Conservation (phyloP, 1,140 invertebrate species). For the Drosophila busckii region DNA sequence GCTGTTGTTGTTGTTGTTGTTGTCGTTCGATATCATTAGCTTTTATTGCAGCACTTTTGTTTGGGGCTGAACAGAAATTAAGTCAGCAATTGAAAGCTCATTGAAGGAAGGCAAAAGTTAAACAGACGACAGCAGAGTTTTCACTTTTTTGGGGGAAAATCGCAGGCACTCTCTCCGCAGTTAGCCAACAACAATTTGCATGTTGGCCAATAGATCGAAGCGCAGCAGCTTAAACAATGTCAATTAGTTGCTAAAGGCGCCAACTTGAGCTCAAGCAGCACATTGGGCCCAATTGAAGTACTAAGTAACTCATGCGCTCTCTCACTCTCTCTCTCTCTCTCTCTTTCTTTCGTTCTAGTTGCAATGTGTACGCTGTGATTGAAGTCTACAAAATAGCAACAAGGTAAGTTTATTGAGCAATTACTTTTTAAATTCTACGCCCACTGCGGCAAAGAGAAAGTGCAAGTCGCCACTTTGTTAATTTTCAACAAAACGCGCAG, state of each 20-base stretch:
- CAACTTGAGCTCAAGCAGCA: conserved; percentile 5
- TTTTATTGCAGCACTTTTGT: conserved; percentile 52
- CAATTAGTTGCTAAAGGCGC: conserved; percentile 35
- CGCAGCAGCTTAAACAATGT: conserved; percentile 34
- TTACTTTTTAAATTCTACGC: conserved; percentile 29
- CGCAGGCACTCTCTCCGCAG: conserved; percentile 40
- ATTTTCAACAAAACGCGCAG: conserved; percentile 49
- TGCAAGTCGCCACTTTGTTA: conserved; percentile 50
- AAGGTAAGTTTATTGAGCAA: no score
- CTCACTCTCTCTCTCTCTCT: no score
- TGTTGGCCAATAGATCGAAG: conserved; percentile 21
- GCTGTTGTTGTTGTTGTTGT: conserved; percentile 12
- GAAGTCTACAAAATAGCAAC: no score
- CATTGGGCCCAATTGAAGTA: no score
- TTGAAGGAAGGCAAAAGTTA: conserved; percentile 58
- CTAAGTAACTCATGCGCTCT: no score
- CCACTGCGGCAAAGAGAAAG: conserved; percentile 47
- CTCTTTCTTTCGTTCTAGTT: no score
- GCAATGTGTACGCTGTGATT: no score
- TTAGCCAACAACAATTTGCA: conserved; percentile 29
- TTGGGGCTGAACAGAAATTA: conserved; percentile 57
- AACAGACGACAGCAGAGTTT: conserved; percentile 54
- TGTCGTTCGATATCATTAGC: conserved; percentile 68
- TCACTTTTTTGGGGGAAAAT: conserved; percentile 56
- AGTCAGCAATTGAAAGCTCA: conserved; percentile 69